A percentile compares a stretch with the other conserved stretches of the same genome.
Conservation (phyloP, 2,888 invertebrate genomes). For the Zaprionus obscuricornis region DNA sequence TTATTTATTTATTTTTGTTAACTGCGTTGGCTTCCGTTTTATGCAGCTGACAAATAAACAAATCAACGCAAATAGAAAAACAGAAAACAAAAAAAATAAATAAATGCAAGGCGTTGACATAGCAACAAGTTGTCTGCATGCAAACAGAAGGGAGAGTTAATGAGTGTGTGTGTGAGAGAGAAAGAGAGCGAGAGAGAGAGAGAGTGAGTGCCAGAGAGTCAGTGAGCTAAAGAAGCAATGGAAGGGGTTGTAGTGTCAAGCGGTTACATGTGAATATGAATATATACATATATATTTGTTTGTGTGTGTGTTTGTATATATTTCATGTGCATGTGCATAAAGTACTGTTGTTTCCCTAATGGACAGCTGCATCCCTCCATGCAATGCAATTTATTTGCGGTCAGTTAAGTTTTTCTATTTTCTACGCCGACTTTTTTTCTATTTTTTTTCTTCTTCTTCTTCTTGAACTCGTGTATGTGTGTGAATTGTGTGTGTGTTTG, state of each 20-base stretch:
- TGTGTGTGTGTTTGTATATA: too few relatives aligned
- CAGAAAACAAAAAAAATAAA: constrained; percentile 31
- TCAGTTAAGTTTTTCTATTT: constrained; percentile 24
- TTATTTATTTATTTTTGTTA: too few relatives aligned
- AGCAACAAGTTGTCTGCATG: constrained; percentile 64
- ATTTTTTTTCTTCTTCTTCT: constrained; percentile 12
- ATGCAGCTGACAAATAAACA: constrained; percentile 19
- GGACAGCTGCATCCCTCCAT: constrained; percentile 1
- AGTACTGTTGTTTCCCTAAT: neutral
- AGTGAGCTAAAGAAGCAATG: neutral
- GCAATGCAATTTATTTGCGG: constrained; percentile 44
- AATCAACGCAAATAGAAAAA: constrained; percentile 13
- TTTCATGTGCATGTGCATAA: too few relatives aligned
- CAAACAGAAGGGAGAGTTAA: neutral
- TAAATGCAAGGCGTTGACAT: constrained; percentile 64
- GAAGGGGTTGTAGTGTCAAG: neutral
- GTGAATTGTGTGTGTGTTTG: constrained; percentile 6
- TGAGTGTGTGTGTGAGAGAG: neutral
- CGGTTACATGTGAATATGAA: constrained; percentile 1
- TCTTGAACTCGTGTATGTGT: constrained; percentile 9
- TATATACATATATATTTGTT: constrained; percentile 4
- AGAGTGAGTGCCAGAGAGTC: neutral
- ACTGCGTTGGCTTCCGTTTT: too few relatives aligned
- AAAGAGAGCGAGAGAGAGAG: neutral
- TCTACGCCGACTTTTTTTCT: constrained; percentile 10